Percentiles rank a stretch among this genome's conserved stretches.
Conservation (phyloP, 2,797 vertebrate species). For the Bradypus variegatus region DNA sequence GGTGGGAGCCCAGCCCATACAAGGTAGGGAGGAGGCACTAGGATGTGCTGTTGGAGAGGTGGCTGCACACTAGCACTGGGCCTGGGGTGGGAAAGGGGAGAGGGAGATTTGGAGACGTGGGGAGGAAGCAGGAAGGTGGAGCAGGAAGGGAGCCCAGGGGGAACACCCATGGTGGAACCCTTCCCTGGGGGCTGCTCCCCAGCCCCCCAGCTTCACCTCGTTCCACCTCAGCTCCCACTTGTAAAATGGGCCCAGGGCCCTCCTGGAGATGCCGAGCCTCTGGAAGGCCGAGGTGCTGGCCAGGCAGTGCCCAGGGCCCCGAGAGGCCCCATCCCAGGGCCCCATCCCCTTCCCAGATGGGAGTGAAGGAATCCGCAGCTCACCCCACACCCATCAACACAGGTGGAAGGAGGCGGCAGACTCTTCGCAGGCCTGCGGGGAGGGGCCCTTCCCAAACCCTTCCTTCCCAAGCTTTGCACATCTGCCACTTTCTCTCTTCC, state of each 20-base stretch:
- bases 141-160: background rate
- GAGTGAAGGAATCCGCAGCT: too few relatives aligned
- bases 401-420: too few relatives aligned
- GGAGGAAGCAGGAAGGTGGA: too few relatives aligned
- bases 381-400: too few relatives aligned
- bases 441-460: background rate
- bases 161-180: too few relatives aligned
- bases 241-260: background rate
- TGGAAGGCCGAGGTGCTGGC: background rate
- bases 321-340: too few relatives aligned
- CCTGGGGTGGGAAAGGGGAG: background rate
- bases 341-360: too few relatives aligned
- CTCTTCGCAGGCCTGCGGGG: background rate
- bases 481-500: too few relatives aligned
- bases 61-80: too few relatives aligned
- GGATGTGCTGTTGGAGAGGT: background rate
- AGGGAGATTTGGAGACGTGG: accelerated
- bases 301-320: too few relatives aligned
- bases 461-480: background rate
- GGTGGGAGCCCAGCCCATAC: background rate
- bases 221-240: background rate
- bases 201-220: background rate
- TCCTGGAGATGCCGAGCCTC: background rate
- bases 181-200: accelerated
- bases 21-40: background rate